A percentile compares a stretch with the other conserved stretches of the same genome.
These are phyloP conservation scores for Drosophila navojoa DNA, from an alignment of 1,140 invertebrate species.

Conservation along the genomic window DNA sequence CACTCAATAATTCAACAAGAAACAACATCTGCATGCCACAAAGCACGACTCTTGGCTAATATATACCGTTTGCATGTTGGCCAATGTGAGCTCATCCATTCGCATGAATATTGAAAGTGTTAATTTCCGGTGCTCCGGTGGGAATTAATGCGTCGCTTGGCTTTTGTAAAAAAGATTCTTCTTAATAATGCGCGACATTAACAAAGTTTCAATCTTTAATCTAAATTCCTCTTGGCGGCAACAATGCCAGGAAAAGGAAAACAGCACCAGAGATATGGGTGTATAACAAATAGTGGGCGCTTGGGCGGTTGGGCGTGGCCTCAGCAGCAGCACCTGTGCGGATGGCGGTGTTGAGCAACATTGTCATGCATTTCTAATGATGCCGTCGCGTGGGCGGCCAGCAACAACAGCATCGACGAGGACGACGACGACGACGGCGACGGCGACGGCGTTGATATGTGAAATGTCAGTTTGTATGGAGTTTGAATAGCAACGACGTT, in stretches of 20 bases:
- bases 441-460: constrained; percentile 64
- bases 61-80: no score
- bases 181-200: constrained; percentile 81
- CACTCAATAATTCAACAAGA: no score
- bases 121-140: constrained; percentile 57
- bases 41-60: no score
- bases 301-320: constrained; percentile 32
- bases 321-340: not conserved
- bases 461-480: constrained; percentile 79
- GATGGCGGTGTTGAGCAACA: constrained; percentile 44
- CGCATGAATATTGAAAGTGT: constrained; percentile 43
- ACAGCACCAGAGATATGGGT: constrained; percentile 8
- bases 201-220: constrained; percentile 81
- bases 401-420: not conserved
- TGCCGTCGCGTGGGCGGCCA: constrained; percentile 44
- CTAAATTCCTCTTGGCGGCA: constrained; percentile 64
- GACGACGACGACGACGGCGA: not conserved
- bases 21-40: no score
- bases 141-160: constrained; percentile 48
- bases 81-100: constrained; percentile 7
- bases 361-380: constrained; percentile 83
- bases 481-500: constrained; percentile 74
- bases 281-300: constrained; percentile 1
- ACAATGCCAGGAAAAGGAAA: constrained; percentile 29
- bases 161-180: constrained; percentile 57